A percentile compares a stretch with the other conserved stretches of the same genome.
Evolutionary conservation across 2,797 vertebrate genomes (phyloP).

Genomic region (Huso huso): DNA sequence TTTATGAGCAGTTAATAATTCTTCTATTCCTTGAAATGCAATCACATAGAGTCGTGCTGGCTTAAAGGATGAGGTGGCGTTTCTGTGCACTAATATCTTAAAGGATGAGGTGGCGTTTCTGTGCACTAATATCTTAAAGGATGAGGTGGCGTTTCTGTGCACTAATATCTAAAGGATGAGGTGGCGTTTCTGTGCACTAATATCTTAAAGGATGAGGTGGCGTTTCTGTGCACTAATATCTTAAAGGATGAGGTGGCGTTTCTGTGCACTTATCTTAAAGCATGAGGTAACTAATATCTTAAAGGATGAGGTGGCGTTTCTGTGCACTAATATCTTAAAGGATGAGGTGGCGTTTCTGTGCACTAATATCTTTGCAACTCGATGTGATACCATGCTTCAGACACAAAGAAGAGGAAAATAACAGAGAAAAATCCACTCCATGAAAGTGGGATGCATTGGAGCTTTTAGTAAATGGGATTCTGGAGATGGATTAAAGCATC

Average conservation of each 20-base stretch:
- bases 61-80: constrained; percentile 28
- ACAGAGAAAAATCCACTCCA: constrained; percentile 33
- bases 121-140: constrained; percentile 21
- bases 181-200: constrained; percentile 27
- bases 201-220: constrained; percentile 9
- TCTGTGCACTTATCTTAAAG: constrained; percentile 26
- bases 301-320: constrained; percentile 20
- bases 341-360: constrained; percentile 14
- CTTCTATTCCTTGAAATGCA: constrained; percentile 12
- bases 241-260: constrained; percentile 13
- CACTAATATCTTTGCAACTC: constrained; percentile 25
- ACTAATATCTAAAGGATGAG: constrained; percentile 14
- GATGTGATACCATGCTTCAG: constrained; percentile 27
- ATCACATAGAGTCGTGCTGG: constrained; percentile 18
- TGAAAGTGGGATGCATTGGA: constrained; percentile 24
- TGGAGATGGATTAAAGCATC: no score
- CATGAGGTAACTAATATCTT: constrained; percentile 12
- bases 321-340: constrained; percentile 22
- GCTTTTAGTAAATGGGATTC: background rate
- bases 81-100: constrained; percentile 27
- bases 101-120: constrained; percentile 21
- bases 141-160: constrained; percentile 25
- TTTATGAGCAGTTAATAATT: constrained; percentile 7
- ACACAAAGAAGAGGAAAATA: constrained; percentile 42
- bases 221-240: constrained; percentile 32